A percentile compares a stretch with the other conserved stretches of the same genome.
Conservation (phyloP, 92 coral and sea anemone species). For the Chrysogorgia sp. region DNA sequence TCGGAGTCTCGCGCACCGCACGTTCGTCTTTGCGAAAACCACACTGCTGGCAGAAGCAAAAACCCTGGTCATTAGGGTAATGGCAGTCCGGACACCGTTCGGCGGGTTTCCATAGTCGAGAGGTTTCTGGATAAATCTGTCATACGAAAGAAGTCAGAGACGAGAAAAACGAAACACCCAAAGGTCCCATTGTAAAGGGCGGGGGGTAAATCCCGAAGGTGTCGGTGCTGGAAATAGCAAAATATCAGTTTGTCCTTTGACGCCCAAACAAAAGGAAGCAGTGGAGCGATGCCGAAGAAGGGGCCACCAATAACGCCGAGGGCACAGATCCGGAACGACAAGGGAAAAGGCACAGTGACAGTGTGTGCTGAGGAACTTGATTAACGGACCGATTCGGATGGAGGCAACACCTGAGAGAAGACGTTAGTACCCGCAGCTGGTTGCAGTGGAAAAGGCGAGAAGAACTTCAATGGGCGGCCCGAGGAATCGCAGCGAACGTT, state of each 20-base stretch:
- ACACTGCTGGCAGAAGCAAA: slow-evolving; percentile 22
- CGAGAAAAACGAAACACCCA: background rate
- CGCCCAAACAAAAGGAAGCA: slow-evolving; percentile 4
- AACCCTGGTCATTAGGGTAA: slow-evolving; percentile 14
- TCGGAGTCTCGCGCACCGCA: too few relatives aligned
- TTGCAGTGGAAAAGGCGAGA: slow-evolving; percentile 47
- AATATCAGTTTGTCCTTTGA: background rate
- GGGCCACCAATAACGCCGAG: background rate
- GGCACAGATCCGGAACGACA: background rate
- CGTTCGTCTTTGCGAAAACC: slow-evolving; percentile 1
- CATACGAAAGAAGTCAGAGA: background rate
- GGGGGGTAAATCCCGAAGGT: too few relatives aligned
- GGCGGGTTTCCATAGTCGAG: slow-evolving; percentile 1
- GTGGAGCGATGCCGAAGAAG: background rate
- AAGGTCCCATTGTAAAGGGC: too few relatives aligned
- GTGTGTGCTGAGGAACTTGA: background rate
- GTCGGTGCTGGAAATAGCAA: background rate
- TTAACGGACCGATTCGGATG: slow-evolving; percentile 18
- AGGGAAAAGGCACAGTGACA: too few relatives aligned
- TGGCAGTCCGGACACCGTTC: slow-evolving; percentile 1
- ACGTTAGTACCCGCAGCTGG: slow-evolving; percentile 44
- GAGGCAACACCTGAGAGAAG: slow-evolving; percentile 46
- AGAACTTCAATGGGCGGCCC: slow-evolving; percentile 52
- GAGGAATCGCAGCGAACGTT: slow-evolving; percentile 15
- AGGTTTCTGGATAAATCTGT: too few relatives aligned